Evolutionary conservation across 2,888 invertebrate genomes (phyloP), one percentile per base, ranked within the genome.

Genomic region (Polymixis flavicincta): DNA sequence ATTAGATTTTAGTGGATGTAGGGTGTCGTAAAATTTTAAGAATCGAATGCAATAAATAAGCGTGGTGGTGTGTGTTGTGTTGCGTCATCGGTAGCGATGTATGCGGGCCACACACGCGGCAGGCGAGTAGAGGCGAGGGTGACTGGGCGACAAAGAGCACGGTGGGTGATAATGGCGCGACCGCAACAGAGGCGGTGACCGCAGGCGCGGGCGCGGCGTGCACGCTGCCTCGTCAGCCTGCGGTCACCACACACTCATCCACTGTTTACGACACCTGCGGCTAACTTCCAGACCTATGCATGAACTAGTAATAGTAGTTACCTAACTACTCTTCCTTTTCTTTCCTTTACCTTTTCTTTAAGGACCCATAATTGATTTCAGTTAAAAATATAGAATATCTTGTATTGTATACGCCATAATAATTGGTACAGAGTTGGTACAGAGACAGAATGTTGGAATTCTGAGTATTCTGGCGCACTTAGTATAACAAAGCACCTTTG

Each of bases 1-100:
- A 93, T 93, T 91, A 91, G 88, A 91, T 85, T 89, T 90, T 90
- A 88, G 91, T 88, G 88, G 89, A 89, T 92, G 90, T 90, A 86
- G 88, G 86, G 89, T 83, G 87, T 92, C 91, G 90, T 93, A 93
- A 92, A 92, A 88, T 83, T 76, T 82, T 89, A 89, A 88, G 89
- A 86, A 88, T 86, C 86, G 88, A 88, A 88, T 88, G 90, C 82
- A 90, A 91, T 92, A 91, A 92, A 92, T 88, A 85, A 88, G 22
- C 69, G 65, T 70, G 67, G 69, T 67, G 45, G 86, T 86, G 88
- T 86, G 87, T 85, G 81, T 87, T 83, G 84, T 83, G 85, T 80
- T 72, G 80, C 76, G 78, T 85, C 78, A 83, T 82, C 84, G 81
- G 82, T 82, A 85, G 87, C 85, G 69, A 79, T 70, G 87, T 78